phyloP scores from a whole-genome alignment of 2,113 vertebrate genomes.

The Tinamus guttatus region DNA sequence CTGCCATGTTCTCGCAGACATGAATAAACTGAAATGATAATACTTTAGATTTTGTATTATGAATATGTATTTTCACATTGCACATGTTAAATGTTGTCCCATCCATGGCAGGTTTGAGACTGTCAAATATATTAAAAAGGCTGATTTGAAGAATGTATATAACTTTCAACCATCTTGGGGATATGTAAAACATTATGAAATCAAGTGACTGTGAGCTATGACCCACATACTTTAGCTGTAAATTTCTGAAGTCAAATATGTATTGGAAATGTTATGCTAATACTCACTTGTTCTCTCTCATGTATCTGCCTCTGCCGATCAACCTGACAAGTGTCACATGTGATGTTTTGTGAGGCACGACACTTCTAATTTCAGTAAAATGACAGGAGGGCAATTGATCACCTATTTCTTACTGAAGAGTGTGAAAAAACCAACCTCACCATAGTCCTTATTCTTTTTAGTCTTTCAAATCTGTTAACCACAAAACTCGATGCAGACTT shows the following conservation, averaged over 20 bases:
- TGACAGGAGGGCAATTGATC: background rate
- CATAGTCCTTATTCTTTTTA: background rate
- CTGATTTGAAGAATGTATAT: constrained; percentile 18
- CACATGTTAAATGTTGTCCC: constrained; percentile 45
- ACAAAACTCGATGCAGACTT: background rate
- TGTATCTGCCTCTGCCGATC: constrained; percentile 40
- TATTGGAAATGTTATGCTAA: constrained; percentile 63
- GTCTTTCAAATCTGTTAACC: background rate
- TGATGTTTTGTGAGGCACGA: background rate
- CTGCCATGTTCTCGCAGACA: constrained; percentile 41
- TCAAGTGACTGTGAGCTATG: constrained; percentile 60
- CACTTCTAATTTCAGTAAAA: background rate
- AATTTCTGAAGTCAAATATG: constrained; percentile 58
- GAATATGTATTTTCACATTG: constrained; percentile 62
- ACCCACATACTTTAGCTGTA: constrained; percentile 51
- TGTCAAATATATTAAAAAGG: constrained; percentile 60
- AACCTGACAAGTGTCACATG: constrained; percentile 16
- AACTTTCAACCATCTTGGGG: constrained; percentile 32
- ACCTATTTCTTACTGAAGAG: background rate
- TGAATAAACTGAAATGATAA: constrained; percentile 65
- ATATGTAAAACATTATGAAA: constrained; percentile 67
- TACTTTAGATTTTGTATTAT: constrained; percentile 58
- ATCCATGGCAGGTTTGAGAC: constrained; percentile 22
- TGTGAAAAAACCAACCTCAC: background rate
- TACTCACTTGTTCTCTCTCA: constrained; percentile 26